Base-by-base conservation (phyloP, 2,888 invertebrate genomes). In the Eremobia ochroleuca region DNA sequence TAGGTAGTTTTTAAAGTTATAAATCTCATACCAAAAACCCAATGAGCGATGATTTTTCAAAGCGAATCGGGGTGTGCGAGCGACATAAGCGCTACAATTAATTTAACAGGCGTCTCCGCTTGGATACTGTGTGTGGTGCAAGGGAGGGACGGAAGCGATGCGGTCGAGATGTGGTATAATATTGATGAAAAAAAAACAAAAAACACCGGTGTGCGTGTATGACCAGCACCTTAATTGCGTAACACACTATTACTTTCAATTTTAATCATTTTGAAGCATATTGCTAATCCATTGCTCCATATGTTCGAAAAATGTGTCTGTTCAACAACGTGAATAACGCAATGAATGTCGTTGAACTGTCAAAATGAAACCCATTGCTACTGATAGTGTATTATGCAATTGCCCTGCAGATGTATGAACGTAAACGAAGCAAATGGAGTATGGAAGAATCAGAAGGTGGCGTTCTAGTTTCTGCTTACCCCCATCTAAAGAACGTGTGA, bases 51-150 rank as follows among this genome's bases (percentile, higher is more conserved):
- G 94, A 96, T 96, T 96, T 95, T 96, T 96, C 95, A 95, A 94
- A 94, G 93, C 91, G 91, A 92, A 91, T 93, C 94, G 88, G 91
- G 92, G 94, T 92, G 94, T 94, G 93, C 91, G 87, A 87, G 92
- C 92, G 95, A 95, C 95, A 92, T 94, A 94, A 94, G 93, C 93
- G 92, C 91, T 92, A 94, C 96, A 95, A 96, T 96, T 96, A 96
- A 96, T 96, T 94, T 94, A 88, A 91, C 90, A 88, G 93, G 90
- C 93, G 92, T 93, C 93, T 93, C 87, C 88, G 89, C 90, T 84
- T 77, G 82, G 87, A 73, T 81, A 81, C 70, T 28, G 55, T 34
- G 55, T 58, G 13, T 68, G 83, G 78, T 31, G 25, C 73, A 77
- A 77, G 66, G 13, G 49, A 55, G 0, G 21, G 11, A 1, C 31